phyloP scores from a whole-genome alignment of 2,113 vertebrate genomes.

The Phalacrocorax pelagicus region DNA sequence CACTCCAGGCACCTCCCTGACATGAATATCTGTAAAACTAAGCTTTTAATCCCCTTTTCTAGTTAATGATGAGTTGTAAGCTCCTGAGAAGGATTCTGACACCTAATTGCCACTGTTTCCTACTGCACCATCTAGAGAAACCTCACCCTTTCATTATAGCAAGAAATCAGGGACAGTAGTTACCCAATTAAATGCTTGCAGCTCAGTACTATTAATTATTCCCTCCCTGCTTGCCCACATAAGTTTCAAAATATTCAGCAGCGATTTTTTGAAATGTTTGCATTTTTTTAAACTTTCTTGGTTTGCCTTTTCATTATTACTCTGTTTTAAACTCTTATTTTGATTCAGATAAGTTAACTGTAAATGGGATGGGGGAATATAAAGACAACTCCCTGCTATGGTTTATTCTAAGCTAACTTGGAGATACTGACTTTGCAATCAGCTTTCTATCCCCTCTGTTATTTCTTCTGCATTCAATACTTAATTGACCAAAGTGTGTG shows the following conservation, averaged over 20 bases:
- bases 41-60: neutral
- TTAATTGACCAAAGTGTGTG: neutral
- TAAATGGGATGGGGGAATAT: neutral
- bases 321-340: neutral
- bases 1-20: neutral
- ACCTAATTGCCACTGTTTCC: neutral
- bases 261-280: neutral
- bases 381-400: neutral
- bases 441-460: neutral
- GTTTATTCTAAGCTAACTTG: neutral
- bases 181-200: neutral
- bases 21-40: neutral
- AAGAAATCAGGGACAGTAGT: neutral
- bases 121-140: neutral
- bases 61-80: neutral
- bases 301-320: neutral
- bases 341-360: neutral
- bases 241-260: neutral
- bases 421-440: neutral
- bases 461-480: neutral
- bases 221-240: neutral
- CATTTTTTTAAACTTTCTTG: neutral
- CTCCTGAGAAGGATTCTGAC: neutral
- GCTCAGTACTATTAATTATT: neutral
- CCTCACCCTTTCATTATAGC: neutral